Evolutionary conservation across 2,797 vertebrate species (phyloP), one percentile per base, ranked within the genome.

Genomic region (Anguilla megastoma): DNA sequence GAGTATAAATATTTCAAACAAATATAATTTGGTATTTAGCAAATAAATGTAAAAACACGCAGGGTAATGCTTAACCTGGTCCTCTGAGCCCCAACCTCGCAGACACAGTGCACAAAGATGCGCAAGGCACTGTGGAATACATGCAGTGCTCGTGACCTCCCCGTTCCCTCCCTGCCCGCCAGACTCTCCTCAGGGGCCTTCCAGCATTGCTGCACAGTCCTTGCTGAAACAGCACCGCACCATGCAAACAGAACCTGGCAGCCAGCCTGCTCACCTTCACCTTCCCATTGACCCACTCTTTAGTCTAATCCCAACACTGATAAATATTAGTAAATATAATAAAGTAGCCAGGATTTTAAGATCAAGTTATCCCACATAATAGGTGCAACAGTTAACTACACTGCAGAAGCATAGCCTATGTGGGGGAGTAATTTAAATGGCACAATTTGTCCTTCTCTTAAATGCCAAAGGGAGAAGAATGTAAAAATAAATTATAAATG

Each of bases 1-100:
- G 83, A 84, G 52, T 84, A 30, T 84, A 27, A 8, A 58, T 84
- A 24, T 84, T 84, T 84, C 33, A 18, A 41, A 41, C 36, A 41
- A 41, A 41, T 41, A 41, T 41, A 41, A 41, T 41, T 12, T 84
- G 24, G 9, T 84, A 84, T 84, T 84, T 18, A 56, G 83, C 52
- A 58, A 58, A 84, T 33, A 58, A 58, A 85, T 58, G 50, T 58
- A 33, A 56, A 58, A 56, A 14, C 48, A 33, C 33, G 52, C 52
- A 56, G 21, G 83, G 6, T 12, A 27, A 52, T 56, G 5, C 5
- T 56, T 24, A 54, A 56, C 27, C 9, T n/a, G 30, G 48, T 52
- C 45, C 45, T 10, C 9, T 24, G 48, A 45, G 18, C 21, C 2
- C 8, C 18, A 50, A 41, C 41, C 79, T 83, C 12, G 21, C 21